A percentile compares a stretch with the other conserved stretches of the same genome.
These are phyloP conservation scores for Chrysochloris asiatica DNA, from an alignment of 2,113 vertebrate species.

Conservation along the genomic window DNA sequence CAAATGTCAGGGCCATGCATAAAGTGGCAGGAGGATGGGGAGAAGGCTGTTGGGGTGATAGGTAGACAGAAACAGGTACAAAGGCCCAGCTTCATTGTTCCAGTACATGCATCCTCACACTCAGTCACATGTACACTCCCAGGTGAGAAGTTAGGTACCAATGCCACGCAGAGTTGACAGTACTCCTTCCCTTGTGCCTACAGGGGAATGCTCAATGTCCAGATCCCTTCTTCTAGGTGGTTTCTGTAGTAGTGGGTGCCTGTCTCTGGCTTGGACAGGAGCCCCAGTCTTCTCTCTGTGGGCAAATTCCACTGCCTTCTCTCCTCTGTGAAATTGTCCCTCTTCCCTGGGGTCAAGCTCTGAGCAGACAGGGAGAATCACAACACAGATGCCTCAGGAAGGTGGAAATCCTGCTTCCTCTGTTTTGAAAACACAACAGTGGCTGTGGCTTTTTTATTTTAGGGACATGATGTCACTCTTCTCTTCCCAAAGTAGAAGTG, in stretches of 20 bases:
- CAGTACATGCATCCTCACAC: rapidly evolving
- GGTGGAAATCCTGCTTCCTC: slow-evolving; percentile 47
- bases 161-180: background rate
- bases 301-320: background rate
- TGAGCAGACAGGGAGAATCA: background rate
- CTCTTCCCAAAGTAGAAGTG: background rate
- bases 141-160: rapidly evolving
- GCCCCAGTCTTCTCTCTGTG: rapidly evolving
- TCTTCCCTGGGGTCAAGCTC: background rate
- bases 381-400: background rate
- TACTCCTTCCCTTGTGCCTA: background rate
- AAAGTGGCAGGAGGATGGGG: background rate
- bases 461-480: background rate
- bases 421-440: slow-evolving; percentile 51
- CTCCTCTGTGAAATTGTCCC: background rate
- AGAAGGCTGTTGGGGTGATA: background rate
- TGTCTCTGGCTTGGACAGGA: background rate
- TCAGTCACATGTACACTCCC: background rate
- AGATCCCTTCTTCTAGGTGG: background rate
- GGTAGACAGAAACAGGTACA: background rate
- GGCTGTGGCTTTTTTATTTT: slow-evolving; percentile 61
- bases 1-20: background rate
- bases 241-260: background rate
- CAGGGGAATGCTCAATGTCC: background rate
- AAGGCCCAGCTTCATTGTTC: background rate